phyloP scores from a whole-genome alignment of 1,140 invertebrate genomes.

The Dendrolimus kikuchii region DNA sequence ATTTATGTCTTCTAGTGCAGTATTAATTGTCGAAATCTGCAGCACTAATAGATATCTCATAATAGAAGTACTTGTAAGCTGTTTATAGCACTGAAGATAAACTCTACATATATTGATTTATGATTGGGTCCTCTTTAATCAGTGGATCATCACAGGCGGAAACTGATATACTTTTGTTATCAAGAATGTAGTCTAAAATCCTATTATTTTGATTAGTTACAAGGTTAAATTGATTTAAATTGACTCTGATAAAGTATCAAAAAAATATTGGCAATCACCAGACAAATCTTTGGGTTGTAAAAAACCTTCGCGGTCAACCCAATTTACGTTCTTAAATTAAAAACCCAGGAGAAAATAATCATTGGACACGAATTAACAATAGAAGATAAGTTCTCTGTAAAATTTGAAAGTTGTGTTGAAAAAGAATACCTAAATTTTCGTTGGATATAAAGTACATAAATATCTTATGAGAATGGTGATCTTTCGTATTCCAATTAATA shows the following conservation, averaged over 20 bases:
- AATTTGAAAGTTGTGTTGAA: no score
- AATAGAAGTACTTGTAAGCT: no score
- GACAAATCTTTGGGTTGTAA: constrained; percentile 1
- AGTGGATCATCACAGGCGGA: constrained; percentile 3
- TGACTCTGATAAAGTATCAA: constrained; percentile 10
- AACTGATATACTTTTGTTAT: constrained; percentile 2
- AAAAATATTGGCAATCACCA: constrained; percentile 6
- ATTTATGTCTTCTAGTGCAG: no score
- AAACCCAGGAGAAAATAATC: constrained; percentile 14
- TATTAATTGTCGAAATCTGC: no score
- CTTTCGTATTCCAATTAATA: constrained; percentile 3
- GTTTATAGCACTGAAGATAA: no score
- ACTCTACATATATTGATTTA: constrained; percentile 7
- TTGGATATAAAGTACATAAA: no score
- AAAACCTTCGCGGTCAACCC: background rate
- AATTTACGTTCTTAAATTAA: constrained; percentile 3
- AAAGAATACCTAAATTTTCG: no score
- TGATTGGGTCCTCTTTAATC: constrained; percentile 8
- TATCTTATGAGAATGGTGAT: constrained; percentile 2
- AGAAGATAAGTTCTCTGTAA: constrained; percentile 9
- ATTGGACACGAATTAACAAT: constrained; percentile 12
- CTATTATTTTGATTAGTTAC: no score
- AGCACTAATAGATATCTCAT: no score
- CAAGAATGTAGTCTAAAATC: constrained; percentile 6
- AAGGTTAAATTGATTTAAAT: constrained; percentile 10